These are phyloP conservation scores for Machaerirhynchus nigripectus DNA, from an alignment of 2,113 vertebrate species.

Conservation along the genomic window DNA sequence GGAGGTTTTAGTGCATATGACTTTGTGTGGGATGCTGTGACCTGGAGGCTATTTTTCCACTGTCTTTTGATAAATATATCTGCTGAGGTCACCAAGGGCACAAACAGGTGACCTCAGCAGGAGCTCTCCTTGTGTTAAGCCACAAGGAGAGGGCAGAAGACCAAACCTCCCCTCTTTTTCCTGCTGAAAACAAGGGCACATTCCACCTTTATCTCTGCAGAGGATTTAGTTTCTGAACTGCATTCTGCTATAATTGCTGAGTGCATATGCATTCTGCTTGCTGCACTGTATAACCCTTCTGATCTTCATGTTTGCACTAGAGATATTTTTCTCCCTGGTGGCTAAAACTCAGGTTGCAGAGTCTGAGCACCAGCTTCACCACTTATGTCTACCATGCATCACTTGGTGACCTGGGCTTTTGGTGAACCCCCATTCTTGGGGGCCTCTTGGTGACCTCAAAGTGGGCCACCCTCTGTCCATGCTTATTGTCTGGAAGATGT, in stretches of 20 bases:
- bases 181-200: background rate
- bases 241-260: background rate
- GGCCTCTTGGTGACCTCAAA: background rate
- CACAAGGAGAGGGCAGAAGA: background rate
- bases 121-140: too few species aligned
- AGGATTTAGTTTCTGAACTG: background rate
- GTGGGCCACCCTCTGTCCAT: background rate
- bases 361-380: background rate
- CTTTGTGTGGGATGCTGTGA: background rate
- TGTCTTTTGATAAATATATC: background rate
- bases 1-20: background rate
- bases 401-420: background rate
- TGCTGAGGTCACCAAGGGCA: background rate
- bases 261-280: accelerated
- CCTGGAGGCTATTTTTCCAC: background rate
- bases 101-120: background rate
- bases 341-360: background rate
- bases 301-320: background rate
- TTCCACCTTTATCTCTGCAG: background rate
- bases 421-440: background rate
- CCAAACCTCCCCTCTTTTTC: background rate
- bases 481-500: background rate
- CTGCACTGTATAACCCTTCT: background rate
- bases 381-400: background rate
- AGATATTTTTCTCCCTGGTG: background rate